Percentiles rank a stretch among this genome's conserved stretches.
These are phyloP conservation scores for Tokudaia tokunoshimensis DNA, from an alignment of 2,797 vertebrate genomes.

Conservation along the genomic window DNA sequence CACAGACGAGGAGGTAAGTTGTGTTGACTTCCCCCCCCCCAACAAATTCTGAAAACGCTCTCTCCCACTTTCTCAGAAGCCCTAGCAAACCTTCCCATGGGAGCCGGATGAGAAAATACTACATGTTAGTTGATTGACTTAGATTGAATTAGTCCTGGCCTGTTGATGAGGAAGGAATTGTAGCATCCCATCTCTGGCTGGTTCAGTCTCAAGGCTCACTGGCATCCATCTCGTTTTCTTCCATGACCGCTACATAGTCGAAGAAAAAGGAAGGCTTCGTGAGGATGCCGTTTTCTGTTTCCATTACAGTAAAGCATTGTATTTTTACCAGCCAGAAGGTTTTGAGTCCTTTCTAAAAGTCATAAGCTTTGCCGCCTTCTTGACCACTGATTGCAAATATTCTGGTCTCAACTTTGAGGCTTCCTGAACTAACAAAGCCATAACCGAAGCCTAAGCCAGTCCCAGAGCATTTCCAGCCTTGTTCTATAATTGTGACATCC, in stretches of 20 bases:
- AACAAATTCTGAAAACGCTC: neutral
- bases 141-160: conserved; percentile 7
- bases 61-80: conserved; percentile 6
- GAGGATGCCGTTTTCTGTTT: neutral
- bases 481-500: neutral
- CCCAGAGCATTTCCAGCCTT: neutral
- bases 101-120: neutral
- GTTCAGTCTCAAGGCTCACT: neutral
- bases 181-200: neutral
- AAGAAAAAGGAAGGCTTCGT: neutral
- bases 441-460: neutral
- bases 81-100: neutral
- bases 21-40: neutral
- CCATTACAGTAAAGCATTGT: neutral
- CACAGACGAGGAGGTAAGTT: neutral
- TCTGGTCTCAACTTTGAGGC: neutral
- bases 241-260: accelerated
- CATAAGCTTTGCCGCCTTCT: neutral
- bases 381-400: neutral
- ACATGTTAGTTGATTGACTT: neutral
- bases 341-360: conserved; percentile 16
- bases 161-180: neutral
- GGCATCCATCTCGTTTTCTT: neutral
- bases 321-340: neutral
- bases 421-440: neutral